Percentiles rank a stretch among this genome's conserved stretches.
Evolutionary conservation across 2,113 vertebrate genomes (phyloP).

Genomic region (Pseudopodoces humilis): DNA sequence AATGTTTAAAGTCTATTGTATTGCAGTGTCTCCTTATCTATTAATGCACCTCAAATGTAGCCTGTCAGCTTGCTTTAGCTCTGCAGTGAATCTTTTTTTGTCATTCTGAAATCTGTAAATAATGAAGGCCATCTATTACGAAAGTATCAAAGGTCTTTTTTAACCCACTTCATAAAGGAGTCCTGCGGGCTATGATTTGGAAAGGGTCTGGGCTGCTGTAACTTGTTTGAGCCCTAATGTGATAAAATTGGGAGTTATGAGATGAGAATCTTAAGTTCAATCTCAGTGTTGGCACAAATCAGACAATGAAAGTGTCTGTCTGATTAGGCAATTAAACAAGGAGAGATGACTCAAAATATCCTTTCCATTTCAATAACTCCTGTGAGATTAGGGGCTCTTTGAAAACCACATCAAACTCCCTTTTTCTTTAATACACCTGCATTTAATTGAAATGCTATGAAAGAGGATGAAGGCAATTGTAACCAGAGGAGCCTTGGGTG

Average conservation of each 20-base stretch:
- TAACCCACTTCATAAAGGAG: conserved; percentile 33
- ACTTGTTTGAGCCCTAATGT: background rate
- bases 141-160: conserved; percentile 41
- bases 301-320: conserved; percentile 14
- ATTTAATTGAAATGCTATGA: background rate
- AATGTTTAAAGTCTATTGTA: conserved; percentile 16
- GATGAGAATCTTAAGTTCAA: conserved; percentile 6
- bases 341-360: conserved; percentile 12
- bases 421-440: background rate
- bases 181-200: conserved; percentile 1
- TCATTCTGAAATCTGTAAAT: conserved; percentile 44
- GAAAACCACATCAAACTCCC: background rate
- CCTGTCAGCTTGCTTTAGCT: conserved; percentile 9
- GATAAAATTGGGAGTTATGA: conserved; percentile 19
- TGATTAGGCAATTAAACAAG: conserved; percentile 45
- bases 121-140: conserved; percentile 32
- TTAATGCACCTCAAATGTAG: background rate
- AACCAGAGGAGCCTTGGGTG: background rate
- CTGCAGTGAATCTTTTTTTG: conserved; percentile 30
- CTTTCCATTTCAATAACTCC: conserved; percentile 15
- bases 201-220: background rate
- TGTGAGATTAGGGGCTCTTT: conserved; percentile 30
- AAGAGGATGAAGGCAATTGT: background rate
- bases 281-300: background rate
- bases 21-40: background rate